Percentiles rank a stretch among this genome's conserved stretches.
phyloP scores from a whole-genome alignment of 2,113 vertebrate genomes.

The Ploceus nigricollis region DNA sequence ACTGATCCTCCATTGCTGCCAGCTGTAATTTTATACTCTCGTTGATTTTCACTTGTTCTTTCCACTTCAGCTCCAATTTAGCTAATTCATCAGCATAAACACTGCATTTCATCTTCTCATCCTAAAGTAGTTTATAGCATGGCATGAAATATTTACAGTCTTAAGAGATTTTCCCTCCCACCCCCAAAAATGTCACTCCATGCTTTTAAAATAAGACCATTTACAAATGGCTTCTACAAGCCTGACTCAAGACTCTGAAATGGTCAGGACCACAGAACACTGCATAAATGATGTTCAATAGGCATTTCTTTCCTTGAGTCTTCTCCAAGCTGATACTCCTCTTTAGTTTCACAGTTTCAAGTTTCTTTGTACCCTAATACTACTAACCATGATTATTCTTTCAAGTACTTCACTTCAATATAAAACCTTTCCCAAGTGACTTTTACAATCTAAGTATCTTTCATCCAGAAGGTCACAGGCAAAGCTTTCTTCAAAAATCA shows the following conservation, averaged over 20 bases:
- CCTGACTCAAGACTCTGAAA: background rate
- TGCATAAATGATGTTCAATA: background rate
- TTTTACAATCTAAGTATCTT: background rate
- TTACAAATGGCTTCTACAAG: background rate
- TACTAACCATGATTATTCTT: background rate
- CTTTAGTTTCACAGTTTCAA: background rate
- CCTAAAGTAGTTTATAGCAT: constrained; percentile 69
- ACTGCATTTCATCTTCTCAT: constrained; percentile 88
- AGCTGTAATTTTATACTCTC: constrained; percentile 85
- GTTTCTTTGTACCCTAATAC: background rate
- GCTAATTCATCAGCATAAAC: constrained; percentile 91
- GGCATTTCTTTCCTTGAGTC: background rate
- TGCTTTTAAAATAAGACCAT: background rate
- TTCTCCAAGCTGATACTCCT: background rate
- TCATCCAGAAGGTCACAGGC: constrained; percentile 59
- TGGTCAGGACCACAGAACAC: background rate
- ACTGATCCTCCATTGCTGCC: constrained; percentile 86
- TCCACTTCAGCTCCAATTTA: constrained; percentile 91
- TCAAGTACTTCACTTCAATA: background rate
- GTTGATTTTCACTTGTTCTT: constrained; percentile 90
- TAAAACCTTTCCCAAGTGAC: background rate
- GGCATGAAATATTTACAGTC: background rate
- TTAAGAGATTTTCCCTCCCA: background rate
- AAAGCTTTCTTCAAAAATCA: background rate
- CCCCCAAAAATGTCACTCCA: background rate